These are phyloP conservation scores for Orientallactaga bullata DNA, from an alignment of 2,113 vertebrate genomes.

Conservation along the genomic window DNA sequence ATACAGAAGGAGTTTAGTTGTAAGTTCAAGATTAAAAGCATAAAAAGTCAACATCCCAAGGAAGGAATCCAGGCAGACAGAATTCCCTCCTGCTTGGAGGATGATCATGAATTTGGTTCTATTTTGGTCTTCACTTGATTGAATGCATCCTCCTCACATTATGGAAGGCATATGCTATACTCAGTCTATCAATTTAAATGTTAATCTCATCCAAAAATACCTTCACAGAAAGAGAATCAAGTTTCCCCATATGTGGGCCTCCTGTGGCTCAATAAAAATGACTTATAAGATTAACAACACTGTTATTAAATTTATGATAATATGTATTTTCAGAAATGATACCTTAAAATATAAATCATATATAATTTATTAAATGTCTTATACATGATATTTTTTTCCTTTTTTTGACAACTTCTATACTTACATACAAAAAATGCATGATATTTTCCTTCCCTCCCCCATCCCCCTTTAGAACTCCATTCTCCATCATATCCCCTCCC, in stretches of 20 bases:
- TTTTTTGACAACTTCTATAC: too few relatives aligned
- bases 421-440: too few relatives aligned
- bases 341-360: neutral
- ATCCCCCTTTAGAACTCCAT: too few relatives aligned
- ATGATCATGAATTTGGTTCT: neutral
- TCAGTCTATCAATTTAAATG: neutral
- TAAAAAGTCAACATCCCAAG: neutral
- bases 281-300: neutral
- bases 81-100: neutral
- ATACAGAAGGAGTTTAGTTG: neutral
- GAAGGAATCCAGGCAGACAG: neutral
- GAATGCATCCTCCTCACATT: neutral
- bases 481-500: too few relatives aligned
- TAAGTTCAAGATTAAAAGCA: neutral
- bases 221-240: constrained; percentile 12
- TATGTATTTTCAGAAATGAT: neutral
- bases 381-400: neutral
- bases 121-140: neutral
- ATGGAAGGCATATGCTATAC: too few relatives aligned
- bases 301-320: neutral
- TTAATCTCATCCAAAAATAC: neutral
- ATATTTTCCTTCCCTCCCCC: too few relatives aligned
- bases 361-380: neutral
- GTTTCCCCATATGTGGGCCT: neutral
- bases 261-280: neutral